These are phyloP conservation scores for Ochotona curzoniae DNA, from an alignment of 2,113 vertebrate genomes.

Conservation along the genomic window DNA sequence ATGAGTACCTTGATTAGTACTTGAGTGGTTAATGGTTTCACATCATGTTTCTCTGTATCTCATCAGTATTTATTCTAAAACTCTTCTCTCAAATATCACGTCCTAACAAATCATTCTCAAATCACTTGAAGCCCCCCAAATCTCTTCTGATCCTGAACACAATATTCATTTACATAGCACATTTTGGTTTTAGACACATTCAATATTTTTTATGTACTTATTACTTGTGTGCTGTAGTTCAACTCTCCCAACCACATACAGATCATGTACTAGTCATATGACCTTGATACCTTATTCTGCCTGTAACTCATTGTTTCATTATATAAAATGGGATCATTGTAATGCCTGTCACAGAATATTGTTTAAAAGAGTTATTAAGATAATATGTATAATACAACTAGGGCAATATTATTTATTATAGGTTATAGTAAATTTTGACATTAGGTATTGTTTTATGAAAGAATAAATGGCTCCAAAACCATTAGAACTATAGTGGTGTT, in stretches of 20 bases:
- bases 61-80: not conserved
- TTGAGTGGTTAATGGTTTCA: not conserved
- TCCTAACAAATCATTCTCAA: not conserved
- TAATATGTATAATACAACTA: not conserved
- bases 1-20: not conserved
- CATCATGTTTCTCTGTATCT: not conserved
- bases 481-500: not conserved
- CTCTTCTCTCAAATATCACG: slow-evolving; percentile 1
- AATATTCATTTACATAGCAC: not conserved
- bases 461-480: not conserved
- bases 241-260: not conserved
- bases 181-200: not conserved
- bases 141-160: not conserved
- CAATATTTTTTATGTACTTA: not conserved
- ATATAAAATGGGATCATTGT: not conserved
- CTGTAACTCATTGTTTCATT: not conserved
- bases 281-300: not conserved
- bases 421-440: not conserved
- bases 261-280: not conserved
- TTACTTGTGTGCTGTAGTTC: not conserved
- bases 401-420: not conserved
- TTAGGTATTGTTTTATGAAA: not conserved
- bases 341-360: not conserved
- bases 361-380: not conserved
- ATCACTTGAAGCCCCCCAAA: not conserved